Conservation (phyloP, 1,140 invertebrate species). For the Psilanteris sp. region DNA sequence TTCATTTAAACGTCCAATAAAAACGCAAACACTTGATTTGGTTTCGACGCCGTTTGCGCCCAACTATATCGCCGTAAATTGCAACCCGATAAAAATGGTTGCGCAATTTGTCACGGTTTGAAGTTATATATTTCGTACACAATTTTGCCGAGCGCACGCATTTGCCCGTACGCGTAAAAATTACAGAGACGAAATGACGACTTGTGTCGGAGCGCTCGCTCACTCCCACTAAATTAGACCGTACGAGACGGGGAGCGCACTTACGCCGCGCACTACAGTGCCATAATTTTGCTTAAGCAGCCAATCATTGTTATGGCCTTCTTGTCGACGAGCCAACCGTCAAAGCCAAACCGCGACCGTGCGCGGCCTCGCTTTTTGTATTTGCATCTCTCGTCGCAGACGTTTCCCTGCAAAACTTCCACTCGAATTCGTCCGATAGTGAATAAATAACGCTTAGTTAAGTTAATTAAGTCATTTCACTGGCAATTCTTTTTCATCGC, state of each 20-base stretch:
- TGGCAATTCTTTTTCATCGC: no score
- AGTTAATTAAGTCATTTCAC: no score
- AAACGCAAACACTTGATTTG: no score
- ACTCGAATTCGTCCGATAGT: no score
- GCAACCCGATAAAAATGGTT: no score
- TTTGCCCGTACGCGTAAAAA: conserved; percentile 33
- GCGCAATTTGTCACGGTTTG: conserved; percentile 13
- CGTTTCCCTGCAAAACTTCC: no score
- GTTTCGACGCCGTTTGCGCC: no score
- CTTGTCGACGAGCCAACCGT: background rate
- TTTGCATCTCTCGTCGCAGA: background rate
- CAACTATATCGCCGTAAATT: no score
- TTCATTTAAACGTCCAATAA: no score
- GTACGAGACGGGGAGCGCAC: conserved; percentile 16
- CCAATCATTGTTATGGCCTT: conserved; percentile 24
- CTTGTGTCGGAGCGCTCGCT: conserved; percentile 11
- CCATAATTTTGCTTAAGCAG: conserved; percentile 43
- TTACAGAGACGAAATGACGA: conserved; percentile 21
- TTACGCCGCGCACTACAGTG: conserved; percentile 18
- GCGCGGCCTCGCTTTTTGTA: background rate
- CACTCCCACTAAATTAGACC: conserved; percentile 51
- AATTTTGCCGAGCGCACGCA: conserved; percentile 9
- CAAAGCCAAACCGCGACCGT: background rate
- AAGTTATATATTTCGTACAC: conserved; percentile 20
- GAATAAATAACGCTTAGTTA: no score